A percentile compares a stretch with the other conserved stretches of the same genome.
phyloP scores from a whole-genome alignment of 2,113 vertebrate genomes.

The Chlamydotis undulata region DNA sequence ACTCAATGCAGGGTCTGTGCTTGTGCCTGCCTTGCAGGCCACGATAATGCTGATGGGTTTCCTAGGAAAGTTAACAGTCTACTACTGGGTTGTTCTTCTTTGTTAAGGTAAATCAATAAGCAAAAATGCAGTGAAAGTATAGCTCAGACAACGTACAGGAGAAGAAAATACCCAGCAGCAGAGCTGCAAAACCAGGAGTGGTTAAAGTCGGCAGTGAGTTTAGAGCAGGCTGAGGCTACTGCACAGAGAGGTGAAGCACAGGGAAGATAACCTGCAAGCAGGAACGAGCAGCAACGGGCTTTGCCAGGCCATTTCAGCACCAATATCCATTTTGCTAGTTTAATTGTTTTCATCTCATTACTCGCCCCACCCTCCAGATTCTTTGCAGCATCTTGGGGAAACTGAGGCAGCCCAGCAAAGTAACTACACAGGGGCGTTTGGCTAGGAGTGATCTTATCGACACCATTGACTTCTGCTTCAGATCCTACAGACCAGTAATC shows the following conservation, averaged over 20 bases:
- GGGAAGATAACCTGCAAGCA: accelerated
- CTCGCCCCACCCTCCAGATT: neutral
- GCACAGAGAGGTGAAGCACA: neutral
- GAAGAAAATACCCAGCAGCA: neutral
- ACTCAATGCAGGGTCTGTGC: neutral
- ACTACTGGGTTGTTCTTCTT: neutral
- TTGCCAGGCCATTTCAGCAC: neutral
- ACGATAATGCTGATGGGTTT: neutral
- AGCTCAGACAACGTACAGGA: neutral
- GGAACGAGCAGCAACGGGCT: neutral
- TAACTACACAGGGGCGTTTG: neutral
- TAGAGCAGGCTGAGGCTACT: neutral
- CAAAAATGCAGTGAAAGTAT: neutral
- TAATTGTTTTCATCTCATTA: neutral
- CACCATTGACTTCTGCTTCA: neutral
- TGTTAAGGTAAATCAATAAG: neutral
- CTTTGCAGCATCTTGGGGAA: neutral
- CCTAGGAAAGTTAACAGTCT: neutral
- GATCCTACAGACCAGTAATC: neutral
- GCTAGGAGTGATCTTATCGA: neutral
- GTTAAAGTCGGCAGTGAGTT: neutral
- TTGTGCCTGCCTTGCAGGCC: neutral
- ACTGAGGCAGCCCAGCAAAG: neutral
- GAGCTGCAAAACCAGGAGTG: neutral
- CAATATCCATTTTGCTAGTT: neutral